phyloP scores from a whole-genome alignment of 2,113 vertebrate species.

The Heterochromis multidens region DNA sequence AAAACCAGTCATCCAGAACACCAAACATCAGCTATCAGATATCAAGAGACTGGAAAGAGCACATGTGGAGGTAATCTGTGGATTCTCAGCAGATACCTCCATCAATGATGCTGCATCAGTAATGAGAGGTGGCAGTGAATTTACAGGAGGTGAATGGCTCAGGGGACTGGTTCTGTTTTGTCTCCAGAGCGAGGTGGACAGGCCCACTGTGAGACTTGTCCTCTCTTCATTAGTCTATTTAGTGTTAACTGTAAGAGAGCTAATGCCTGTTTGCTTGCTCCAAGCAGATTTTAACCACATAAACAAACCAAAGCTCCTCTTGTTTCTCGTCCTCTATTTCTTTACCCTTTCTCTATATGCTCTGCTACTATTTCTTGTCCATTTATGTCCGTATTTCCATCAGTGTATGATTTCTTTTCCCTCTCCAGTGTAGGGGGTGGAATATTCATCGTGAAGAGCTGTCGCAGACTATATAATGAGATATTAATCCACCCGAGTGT shows the following conservation, averaged over 20 bases:
- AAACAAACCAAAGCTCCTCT: neutral
- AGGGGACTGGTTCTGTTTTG: conserved; percentile 2
- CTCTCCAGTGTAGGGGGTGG: neutral
- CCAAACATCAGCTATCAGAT: neutral
- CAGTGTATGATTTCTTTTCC: neutral
- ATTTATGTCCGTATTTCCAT: neutral
- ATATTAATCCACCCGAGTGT: conserved; percentile 54
- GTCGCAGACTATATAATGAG: conserved; percentile 53
- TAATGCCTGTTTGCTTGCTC: neutral
- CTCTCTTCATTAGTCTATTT: conserved; percentile 39
- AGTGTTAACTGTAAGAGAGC: conserved; percentile 23
- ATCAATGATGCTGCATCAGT: neutral
- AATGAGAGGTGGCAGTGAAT: conserved; percentile 17
- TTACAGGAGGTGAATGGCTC: conserved; percentile 4
- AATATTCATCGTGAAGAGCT: conserved; percentile 42
- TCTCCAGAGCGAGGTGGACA: neutral
- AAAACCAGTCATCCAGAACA: neutral
- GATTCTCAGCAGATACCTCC: neutral
- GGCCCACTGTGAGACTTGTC: neutral
- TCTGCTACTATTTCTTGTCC: neutral
- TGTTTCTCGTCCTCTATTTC: neutral
- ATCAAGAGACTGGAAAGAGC: neutral
- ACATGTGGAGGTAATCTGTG: neutral
- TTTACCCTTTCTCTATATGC: neutral
- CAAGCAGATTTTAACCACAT: neutral